Conservation (phyloP, 2,888 invertebrate genomes). For the Tetramorium bicarinatum region DNA sequence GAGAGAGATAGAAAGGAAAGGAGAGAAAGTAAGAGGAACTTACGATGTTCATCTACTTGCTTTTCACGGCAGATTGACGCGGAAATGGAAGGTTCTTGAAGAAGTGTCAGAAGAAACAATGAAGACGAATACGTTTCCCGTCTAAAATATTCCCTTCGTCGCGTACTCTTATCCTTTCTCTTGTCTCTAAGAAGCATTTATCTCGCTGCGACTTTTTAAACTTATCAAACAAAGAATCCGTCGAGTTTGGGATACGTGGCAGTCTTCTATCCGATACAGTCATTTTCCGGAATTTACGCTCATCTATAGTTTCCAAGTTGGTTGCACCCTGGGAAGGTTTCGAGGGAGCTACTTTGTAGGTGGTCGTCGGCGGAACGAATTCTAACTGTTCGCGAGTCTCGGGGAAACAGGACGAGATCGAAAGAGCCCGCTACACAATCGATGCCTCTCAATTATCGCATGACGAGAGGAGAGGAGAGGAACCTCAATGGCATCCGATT, state of each 20-base stretch:
- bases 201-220: not conserved
- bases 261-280: not conserved
- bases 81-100: slow-evolving; percentile 47
- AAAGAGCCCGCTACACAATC: slow-evolving; percentile 65
- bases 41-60: slow-evolving; percentile 55
- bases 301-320: not conserved
- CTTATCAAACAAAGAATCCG: not conserved
- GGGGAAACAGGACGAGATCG: slow-evolving; percentile 62
- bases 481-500: slow-evolving; percentile 76
- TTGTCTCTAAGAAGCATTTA: not conserved
- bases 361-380: slow-evolving; percentile 53
- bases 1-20: slow-evolving; percentile 20
- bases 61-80: slow-evolving; percentile 48
- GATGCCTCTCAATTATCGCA: slow-evolving; percentile 75
- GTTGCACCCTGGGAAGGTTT: slow-evolving; percentile 7
- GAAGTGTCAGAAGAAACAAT: slow-evolving; percentile 39
- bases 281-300: not conserved
- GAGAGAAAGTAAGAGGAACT: slow-evolving; percentile 32
- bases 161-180: not conserved
- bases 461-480: slow-evolving; percentile 68
- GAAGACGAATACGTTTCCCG: slow-evolving; percentile 10
- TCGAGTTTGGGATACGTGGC: not conserved
- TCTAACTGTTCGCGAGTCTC: slow-evolving; percentile 51
- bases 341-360: slow-evolving; percentile 45
- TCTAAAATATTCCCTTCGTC: slow-evolving; percentile 7